Evolutionary conservation across 2,888 invertebrate species (phyloP).

Genomic region (Tiphia femorata): DNA sequence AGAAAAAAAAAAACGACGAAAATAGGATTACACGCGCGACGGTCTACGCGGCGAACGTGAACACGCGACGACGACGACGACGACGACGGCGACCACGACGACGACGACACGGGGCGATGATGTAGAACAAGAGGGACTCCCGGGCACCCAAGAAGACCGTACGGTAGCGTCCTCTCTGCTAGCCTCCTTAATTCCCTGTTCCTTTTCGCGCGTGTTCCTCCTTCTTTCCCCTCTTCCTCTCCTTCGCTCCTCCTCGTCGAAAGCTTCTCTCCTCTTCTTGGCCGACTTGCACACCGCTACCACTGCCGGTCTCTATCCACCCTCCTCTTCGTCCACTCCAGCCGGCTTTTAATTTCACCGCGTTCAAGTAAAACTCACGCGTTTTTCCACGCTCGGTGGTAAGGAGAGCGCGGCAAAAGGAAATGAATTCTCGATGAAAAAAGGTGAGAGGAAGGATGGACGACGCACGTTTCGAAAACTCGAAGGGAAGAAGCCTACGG

Average conservation of each 20-base stretch:
- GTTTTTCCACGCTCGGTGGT: too few relatives aligned
- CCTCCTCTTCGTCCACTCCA: not conserved
- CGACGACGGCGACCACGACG: constrained; percentile 20
- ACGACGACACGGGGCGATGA: constrained; percentile 26
- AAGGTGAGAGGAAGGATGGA: constrained; percentile 6
- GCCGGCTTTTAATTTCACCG: not conserved
- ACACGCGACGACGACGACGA: constrained; percentile 7
- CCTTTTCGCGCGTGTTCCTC: constrained; percentile 44
- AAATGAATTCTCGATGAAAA: not conserved
- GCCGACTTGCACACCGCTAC: not conserved
- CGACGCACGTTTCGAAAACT: not conserved
- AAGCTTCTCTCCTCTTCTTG: constrained; percentile 13
- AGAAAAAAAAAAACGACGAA: constrained; percentile 35
- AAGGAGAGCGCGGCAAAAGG: too few relatives aligned
- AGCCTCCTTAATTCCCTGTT: constrained; percentile 40
- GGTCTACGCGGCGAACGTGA: constrained; percentile 5
- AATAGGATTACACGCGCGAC: constrained; percentile 27
- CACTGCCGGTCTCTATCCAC: not conserved
- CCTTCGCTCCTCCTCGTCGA: not conserved
- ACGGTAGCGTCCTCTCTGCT: constrained; percentile 38
- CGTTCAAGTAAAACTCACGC: too few relatives aligned
- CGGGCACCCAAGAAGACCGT: constrained; percentile 19
- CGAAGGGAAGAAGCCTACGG: not conserved
- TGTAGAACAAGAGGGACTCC: not conserved
- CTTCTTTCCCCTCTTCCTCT: constrained; percentile 37